Base-by-base conservation (phyloP, 2,888 invertebrate species). In the Yponomeuta cagnagella region DNA sequence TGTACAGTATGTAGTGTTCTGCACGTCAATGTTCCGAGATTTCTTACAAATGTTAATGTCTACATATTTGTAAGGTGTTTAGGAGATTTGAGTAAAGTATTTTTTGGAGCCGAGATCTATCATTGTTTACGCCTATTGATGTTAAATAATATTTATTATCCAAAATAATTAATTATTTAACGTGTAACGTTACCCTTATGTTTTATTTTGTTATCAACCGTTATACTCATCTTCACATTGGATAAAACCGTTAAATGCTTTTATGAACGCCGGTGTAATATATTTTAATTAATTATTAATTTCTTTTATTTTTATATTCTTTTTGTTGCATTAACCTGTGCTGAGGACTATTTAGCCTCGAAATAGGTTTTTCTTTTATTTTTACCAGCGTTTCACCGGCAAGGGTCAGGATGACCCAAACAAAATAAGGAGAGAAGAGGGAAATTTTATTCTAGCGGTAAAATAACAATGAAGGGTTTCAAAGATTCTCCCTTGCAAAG, bases 211-310 rank as follows among this genome's bases (percentile, higher is more conserved):
- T 74, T 70, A 70, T 63, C 74, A 76, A 74, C 48, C 58, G 70
- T 65, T 65, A 31, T 70, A 33, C 31, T 58, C 43, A 37, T 67
- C 65, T 70, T 48, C 69, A 63, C 43, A 43, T 69, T 69, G 67
- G 63, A 48, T 70, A 52, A 68, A 58, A 78, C 80, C 80, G 80
- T 79, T 81, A 84, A 81, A 84, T 82, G 80, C 81, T 80, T 84
- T 81, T 84, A 85, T 84, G 84, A 82, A 83, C 78, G 84, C 88
- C 87, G 86, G 86, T 82, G 77, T 78, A 90, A 88, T 89, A 89
- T 87, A 90, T 88, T 88, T 87, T 88, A 88, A 81, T 84, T 82
- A 86, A 79, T 83, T 80, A 79, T 77, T 76, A 79, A 3, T 71
- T 71, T 73, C 74, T 74, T 82, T 83, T 79, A 79, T 79, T 82